Conservation (phyloP, 1,140 invertebrate genomes). For the Hormaphis cornu region DNA sequence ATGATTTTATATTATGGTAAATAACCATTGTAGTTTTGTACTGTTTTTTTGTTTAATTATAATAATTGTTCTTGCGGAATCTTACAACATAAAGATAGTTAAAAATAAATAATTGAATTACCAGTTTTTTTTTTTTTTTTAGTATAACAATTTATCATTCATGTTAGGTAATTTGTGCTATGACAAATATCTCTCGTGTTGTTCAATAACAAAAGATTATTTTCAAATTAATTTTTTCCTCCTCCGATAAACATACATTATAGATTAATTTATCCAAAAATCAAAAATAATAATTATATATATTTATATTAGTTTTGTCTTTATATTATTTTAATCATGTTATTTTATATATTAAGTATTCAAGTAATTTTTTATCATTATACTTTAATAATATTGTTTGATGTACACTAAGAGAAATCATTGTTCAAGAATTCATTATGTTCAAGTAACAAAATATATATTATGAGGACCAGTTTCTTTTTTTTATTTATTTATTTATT, state of each 20-base stretch:
- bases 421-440: background rate
- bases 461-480: background rate
- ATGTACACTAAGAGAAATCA: background rate
- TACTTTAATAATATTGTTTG: background rate
- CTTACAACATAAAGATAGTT: background rate
- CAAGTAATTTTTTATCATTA: background rate
- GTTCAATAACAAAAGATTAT: no score
- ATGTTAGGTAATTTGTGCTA: no score
- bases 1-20: conserved; percentile 13
- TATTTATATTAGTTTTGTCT: background rate
- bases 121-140: no score
- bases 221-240: no score
- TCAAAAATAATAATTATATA: no score
- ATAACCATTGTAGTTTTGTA: conserved; percentile 9
- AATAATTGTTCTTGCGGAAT: background rate
- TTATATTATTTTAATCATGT: background rate
- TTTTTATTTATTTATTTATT: no score
- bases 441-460: background rate
- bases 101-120: no score
- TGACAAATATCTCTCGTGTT: no score
- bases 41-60: background rate
- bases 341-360: background rate
- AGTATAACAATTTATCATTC: no score
- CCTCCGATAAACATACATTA: no score
- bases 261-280: no score